phyloP scores from a whole-genome alignment of 2,113 vertebrate species.

The Thalassarche chlororhynchos region DNA sequence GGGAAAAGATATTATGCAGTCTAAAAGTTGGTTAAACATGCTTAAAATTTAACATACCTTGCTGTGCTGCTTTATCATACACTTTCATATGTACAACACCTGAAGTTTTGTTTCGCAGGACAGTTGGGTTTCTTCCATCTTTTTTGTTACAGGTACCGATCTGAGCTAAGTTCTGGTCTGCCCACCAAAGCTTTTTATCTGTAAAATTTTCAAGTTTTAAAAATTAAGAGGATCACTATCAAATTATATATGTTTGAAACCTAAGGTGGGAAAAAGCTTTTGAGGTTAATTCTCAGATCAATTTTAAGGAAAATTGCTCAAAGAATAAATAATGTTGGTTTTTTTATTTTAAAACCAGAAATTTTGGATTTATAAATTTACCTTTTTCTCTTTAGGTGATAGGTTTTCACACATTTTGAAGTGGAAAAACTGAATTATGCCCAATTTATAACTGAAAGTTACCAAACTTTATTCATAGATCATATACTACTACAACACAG shows the following conservation, averaged over 20 bases:
- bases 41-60: conserved; percentile 76
- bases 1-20: background rate
- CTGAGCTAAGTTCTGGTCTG: conserved; percentile 91
- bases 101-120: conserved; percentile 92
- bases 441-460: background rate
- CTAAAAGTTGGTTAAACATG: background rate
- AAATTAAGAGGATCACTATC: background rate
- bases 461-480: background rate
- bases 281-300: background rate
- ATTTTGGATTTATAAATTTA: no score
- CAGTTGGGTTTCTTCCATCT: conserved; percentile 85
- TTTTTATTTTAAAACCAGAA: background rate
- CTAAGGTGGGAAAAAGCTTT: background rate
- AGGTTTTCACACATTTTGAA: background rate
- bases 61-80: conserved; percentile 92
- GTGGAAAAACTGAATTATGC: background rate
- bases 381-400: background rate
- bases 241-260: background rate
- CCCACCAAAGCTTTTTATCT: conserved; percentile 98
- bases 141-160: conserved; percentile 92
- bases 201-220: conserved; percentile 26
- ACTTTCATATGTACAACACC: conserved; percentile 98
- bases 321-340: background rate
- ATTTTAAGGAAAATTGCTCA: background rate
- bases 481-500: background rate